Evolutionary conservation across 2,113 vertebrate species (phyloP), one percentile per base, ranked within the genome.

Genomic region (Isurus oxyrinchus): DNA sequence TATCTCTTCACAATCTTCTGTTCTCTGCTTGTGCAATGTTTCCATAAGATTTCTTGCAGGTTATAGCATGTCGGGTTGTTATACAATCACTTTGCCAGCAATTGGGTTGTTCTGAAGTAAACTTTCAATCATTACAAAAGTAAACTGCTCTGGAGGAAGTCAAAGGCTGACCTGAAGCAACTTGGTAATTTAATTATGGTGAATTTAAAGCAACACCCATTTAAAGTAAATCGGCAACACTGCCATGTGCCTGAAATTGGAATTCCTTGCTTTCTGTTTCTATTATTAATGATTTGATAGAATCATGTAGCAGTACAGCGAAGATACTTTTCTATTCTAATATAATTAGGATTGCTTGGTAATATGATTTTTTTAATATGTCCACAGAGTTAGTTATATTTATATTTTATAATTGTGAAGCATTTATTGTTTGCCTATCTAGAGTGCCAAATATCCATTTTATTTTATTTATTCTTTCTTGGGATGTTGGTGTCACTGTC

Each of bases 251-350:
- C 88, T 61, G 57, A 93, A 61, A 61, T 61, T 13, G 57, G 31
- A 63, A 94, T 94, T 63, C 57, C 90, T 63, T 61, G 8, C 90
- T 66, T 94, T 94, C 90, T 66, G 90, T 94, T 94, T 94, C 59
- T 40, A 94, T 94, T 94, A 66, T 66, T 35, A 94, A 21, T 16
- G 40, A 40, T 35, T 19, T 6, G 21, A 0, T 40, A 63, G 5
- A 61, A 66, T 16, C 59, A 19, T 21, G 5, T 16, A 23, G 31
- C 6, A 23, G 0, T 3, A 63, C 35, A 63, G 31, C 2, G 0
- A 44, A 16, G 21, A 6, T 1, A 40, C 19, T 35, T 44, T 40
- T 40, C 2, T 31, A 10, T 63, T 23, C 5, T 31, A 40, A 59
- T 6, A 63, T 21, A 10, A 40, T 19, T 63, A 1, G 5, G 16